Conservation (phyloP, 2,888 invertebrate species). For the Oscheius sp. region DNA sequence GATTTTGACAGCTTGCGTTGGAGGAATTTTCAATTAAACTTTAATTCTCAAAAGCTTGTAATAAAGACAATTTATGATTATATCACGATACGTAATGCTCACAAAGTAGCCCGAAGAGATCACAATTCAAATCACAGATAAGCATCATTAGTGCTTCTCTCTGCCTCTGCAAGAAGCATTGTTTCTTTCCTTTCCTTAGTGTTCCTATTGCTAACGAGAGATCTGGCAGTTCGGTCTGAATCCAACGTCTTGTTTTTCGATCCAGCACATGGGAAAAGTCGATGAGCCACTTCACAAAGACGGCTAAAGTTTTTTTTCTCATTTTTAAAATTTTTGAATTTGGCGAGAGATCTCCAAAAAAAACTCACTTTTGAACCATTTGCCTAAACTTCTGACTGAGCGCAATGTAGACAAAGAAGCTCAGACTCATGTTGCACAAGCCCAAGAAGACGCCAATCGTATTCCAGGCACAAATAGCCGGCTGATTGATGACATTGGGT, state of each 20-base stretch:
- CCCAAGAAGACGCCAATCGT: constrained; percentile 61
- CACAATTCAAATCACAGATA: neutral
- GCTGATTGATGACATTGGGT: constrained; percentile 43
- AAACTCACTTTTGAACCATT: constrained; percentile 54
- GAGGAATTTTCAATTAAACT: too few relatives aligned
- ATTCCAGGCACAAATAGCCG: constrained; percentile 45
- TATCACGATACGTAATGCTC: neutral
- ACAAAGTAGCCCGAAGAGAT: neutral
- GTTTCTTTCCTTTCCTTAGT: constrained; percentile 1
- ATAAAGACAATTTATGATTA: neutral
- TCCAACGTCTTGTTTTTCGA: neutral
- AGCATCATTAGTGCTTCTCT: constrained; percentile 13
- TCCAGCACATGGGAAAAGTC: neutral
- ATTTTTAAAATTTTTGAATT: neutral
- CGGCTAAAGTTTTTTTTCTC: neutral
- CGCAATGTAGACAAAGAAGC: constrained; percentile 64
- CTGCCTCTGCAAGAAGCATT: neutral
- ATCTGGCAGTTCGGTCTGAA: neutral
- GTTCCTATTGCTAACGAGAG: neutral
- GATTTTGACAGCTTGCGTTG: too few relatives aligned
- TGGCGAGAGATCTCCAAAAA: too few relatives aligned
- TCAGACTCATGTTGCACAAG: constrained; percentile 65
- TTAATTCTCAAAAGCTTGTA: too few relatives aligned
- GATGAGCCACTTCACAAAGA: neutral
- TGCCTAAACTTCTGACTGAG: constrained; percentile 63